Percentiles rank a stretch among this genome's conserved stretches.
These are phyloP conservation scores for Cyrtodaria siliqua DNA, from an alignment of 2,888 invertebrate species.

Conservation along the genomic window DNA sequence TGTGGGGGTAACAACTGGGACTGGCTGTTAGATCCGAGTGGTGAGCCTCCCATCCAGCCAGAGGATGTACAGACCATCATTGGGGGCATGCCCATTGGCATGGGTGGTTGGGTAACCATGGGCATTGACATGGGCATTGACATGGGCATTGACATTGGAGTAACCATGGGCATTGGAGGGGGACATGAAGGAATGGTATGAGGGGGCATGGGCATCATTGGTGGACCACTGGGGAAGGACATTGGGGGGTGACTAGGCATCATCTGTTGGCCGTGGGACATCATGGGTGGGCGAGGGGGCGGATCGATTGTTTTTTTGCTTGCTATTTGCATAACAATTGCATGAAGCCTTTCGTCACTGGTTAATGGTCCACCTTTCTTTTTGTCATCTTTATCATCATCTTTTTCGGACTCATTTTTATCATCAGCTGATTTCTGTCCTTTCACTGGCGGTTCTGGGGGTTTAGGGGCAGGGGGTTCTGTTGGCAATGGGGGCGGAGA, in stretches of 20 bases:
- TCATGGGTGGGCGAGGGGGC: slow-evolving; percentile 32
- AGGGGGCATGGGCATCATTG: slow-evolving; percentile 9
- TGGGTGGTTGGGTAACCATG: slow-evolving; percentile 18
- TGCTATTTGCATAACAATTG: slow-evolving; percentile 54
- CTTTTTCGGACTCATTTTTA: slow-evolving; percentile 8
- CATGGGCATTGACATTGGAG: not conserved
- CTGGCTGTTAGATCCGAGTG: not conserved
- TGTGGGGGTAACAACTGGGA: slow-evolving; percentile 7
- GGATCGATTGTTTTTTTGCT: slow-evolving; percentile 50
- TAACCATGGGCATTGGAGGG: no score
- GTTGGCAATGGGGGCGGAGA: slow-evolving; percentile 47
- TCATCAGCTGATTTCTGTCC: slow-evolving; percentile 26
- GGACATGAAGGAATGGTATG: slow-evolving; percentile 5
- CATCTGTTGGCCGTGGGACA: slow-evolving; percentile 1
- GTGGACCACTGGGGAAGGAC: slow-evolving; percentile 7
- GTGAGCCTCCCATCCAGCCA: slow-evolving; percentile 25
- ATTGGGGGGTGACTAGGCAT: slow-evolving; percentile 16
- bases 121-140: not conserved
- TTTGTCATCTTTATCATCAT: slow-evolving; percentile 33
- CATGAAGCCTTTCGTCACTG: slow-evolving; percentile 51
- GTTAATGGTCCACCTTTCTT: slow-evolving; percentile 28
- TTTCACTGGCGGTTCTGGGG: slow-evolving; percentile 49
- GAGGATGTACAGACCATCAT: not conserved
- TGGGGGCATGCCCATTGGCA: slow-evolving; percentile 11
- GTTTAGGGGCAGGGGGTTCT: slow-evolving; percentile 54